Conservation (phyloP, 2,113 vertebrate genomes). For the Gallinago undulata region DNA sequence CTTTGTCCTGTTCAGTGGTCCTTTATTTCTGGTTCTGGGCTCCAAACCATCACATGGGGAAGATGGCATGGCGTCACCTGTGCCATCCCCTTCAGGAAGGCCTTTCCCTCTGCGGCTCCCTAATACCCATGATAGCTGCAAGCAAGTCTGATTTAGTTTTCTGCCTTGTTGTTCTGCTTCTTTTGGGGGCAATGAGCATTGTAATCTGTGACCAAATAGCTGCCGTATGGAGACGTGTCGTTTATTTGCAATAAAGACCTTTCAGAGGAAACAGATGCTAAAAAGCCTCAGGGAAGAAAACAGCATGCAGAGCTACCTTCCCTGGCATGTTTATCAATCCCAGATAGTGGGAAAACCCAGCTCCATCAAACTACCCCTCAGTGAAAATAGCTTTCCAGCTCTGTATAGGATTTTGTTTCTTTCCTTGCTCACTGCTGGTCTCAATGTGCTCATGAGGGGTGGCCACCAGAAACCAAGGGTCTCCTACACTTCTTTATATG, state of each 20-base stretch:
- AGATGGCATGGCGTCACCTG: too few relatives aligned
- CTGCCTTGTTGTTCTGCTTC: neutral
- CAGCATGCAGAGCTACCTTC: neutral
- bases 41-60: accelerated
- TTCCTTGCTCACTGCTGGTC: neutral
- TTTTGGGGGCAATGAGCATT: neutral
- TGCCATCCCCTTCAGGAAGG: neutral
- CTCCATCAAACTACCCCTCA: neutral
- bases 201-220: neutral
- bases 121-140: neutral
- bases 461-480: neutral
- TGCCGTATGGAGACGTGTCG: neutral
- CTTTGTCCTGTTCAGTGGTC: neutral
- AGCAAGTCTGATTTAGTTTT: neutral
- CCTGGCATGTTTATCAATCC: neutral
- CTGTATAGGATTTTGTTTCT: neutral
- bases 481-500: neutral
- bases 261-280: conserved; percentile 5
- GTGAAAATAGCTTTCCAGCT: neutral
- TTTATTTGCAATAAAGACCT: conserved; percentile 4
- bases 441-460: accelerated
- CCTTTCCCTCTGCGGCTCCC: neutral
- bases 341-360: neutral
- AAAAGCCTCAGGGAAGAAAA: neutral
- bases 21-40: neutral